phyloP scores from a whole-genome alignment of 92 coral and sea anemone species.

The Umimayanthus chanpuru region DNA sequence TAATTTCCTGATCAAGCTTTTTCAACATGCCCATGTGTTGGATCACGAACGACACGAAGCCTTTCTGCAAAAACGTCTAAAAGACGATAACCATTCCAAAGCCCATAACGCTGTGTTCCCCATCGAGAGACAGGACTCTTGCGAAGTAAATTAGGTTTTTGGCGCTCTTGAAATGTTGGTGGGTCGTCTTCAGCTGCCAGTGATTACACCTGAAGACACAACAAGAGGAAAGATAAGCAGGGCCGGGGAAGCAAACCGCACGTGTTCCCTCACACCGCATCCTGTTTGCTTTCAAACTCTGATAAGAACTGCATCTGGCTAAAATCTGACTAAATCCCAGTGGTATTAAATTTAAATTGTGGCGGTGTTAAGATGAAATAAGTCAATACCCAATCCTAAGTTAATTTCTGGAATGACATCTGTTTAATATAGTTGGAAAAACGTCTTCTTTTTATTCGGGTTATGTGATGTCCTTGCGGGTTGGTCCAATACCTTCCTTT shows the following conservation, averaged over 20 bases:
- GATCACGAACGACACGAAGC: slow-evolving; percentile 2
- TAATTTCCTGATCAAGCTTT: slow-evolving; percentile 4
- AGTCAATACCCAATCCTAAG: not conserved
- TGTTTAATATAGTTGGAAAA: slow-evolving; percentile 1
- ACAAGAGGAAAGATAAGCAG: slow-evolving; percentile 35
- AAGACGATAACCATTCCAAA: not conserved
- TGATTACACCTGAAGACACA: slow-evolving; percentile 47
- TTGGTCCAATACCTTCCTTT: not conserved
- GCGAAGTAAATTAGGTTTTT: slow-evolving; percentile 38
- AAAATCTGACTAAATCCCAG: slow-evolving; percentile 31
- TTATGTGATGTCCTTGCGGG: slow-evolving; percentile 1
- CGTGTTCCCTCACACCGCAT: slow-evolving; percentile 42
- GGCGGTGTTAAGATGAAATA: not conserved
- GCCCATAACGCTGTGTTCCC: not conserved
- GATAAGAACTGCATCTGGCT: slow-evolving; percentile 45
- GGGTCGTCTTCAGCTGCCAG: slow-evolving; percentile 19
- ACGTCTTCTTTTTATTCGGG: no score
- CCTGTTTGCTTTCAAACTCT: slow-evolving; percentile 31
- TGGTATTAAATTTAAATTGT: slow-evolving; percentile 6
- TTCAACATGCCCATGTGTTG: slow-evolving; percentile 20
- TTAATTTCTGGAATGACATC: slow-evolving; percentile 15
- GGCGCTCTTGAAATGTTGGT: slow-evolving; percentile 15
- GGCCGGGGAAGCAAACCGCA: not conserved
- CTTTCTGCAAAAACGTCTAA: slow-evolving; percentile 12
- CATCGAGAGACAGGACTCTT: slow-evolving; percentile 14